Evolutionary conservation across 2,888 invertebrate species (phyloP), one percentile per base, ranked within the genome.

Genomic region (Digitonthophagus gazella): DNA sequence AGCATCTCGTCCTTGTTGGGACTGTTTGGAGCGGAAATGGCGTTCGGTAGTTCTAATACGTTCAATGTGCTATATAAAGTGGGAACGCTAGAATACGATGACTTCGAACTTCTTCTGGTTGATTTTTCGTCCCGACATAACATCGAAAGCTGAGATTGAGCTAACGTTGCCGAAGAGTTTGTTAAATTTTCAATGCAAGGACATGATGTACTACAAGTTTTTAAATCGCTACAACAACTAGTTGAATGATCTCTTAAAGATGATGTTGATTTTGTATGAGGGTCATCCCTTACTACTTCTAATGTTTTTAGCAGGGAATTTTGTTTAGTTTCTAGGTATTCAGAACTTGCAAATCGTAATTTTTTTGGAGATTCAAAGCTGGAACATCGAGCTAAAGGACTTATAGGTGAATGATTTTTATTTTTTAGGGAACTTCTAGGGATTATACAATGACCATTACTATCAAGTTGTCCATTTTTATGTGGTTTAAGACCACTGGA

Each of bases 361-460:
- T 91, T 90, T 80, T 94, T 94, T 65, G 93, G 93, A 72, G 93
- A 93, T 81, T 94, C 93, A 77, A 92, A 86, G 80, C 93, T 93
- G 74, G 91, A 90, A 74, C 93, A 93, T 69, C 93, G 86, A 76
- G 83, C 87, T 78, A 84, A 83, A 69, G 75, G 86, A 77, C 81
- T 89, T 78, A 79, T 86, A 77, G 84, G 87, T 81, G 79, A 74
- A 78, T 88, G 85, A 71, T 86, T 87, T 75, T 88, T 88, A 72
- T 88, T 90, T 78, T 93, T 93, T 56, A 93, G 81, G 0, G 93
- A 93, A 71, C 90, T 90, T 18, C 90, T 84, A 0, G 88, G 89
- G 2, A 80, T 75, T 6, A 79, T 75, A 18, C 76, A 78, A 66
- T 77, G 80, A 74, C 79, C 80, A 64, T 77, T 77, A 54, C 71